Base-by-base conservation (phyloP, 2,888 invertebrate genomes). In the Schizaphis graminum region DNA sequence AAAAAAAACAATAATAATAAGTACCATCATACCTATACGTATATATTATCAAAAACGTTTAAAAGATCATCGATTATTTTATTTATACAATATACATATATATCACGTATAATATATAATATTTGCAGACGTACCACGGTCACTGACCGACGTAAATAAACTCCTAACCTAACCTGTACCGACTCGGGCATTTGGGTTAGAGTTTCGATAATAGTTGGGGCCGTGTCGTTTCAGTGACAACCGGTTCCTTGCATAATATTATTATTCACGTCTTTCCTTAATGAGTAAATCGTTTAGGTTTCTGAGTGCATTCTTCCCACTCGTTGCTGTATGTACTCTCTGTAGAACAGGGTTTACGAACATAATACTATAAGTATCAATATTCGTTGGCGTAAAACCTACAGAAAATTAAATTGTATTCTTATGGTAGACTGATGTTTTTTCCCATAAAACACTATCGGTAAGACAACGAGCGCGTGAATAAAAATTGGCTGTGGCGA, bases 231-330 rank as follows among this genome's bases (percentile, higher is more conserved):
- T 44, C 16, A 26, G 90, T 90, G 90, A 85, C 93, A 94, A 94
- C 93, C 93, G 93, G 90, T 94, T 94, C 84, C 61, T 94, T 94
- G 93, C 90, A 94, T 94, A 94, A 94, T 94, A 89, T 89, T 94
- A 88, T 88, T 88, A 85, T 86, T 90, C 93, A 86, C 85, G 93
- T 90, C 49, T 90, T 89, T 90, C 93, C 85, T 90, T 90, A 94
- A 94, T 90, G 90, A 94, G 93, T 85, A n/a, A 90, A 90, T 28
- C 93, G 57, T 86, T 61, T 89, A 86, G 49, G 85, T 94, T 94
- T 86, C n/a, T 11, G 89, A 57, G 49, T 57, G 56, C 86, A 56
- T 77, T 35, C 41, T 93, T 93, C 93, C 89, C 89, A 67, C 93
- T 53, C 89, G 89, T 57, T 85, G 61, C 16, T 26, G 21, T 49